Conservation (phyloP, 2,797 vertebrate genomes). For the Molossus alvarezi region DNA sequence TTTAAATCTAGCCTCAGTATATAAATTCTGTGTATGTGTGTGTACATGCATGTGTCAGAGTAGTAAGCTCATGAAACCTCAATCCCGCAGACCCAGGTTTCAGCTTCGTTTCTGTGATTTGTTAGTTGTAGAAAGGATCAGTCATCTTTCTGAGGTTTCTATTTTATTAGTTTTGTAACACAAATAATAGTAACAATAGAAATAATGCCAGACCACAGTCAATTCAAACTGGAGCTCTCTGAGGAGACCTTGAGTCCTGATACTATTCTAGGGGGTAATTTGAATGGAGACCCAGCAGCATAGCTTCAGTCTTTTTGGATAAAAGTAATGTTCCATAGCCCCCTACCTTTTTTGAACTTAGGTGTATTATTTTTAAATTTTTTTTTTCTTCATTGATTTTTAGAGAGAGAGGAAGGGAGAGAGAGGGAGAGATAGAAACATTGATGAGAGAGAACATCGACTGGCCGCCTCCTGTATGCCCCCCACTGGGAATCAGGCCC, state of each 20-base stretch:
- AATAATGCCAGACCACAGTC: too few relatives aligned
- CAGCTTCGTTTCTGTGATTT: not conserved
- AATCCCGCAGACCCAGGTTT: not conserved
- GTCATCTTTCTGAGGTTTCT: not conserved
- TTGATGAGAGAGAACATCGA: too few relatives aligned
- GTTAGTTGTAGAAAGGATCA: not conserved
- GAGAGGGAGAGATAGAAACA: too few relatives aligned
- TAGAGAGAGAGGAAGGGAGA: too few relatives aligned
- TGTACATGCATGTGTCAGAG: not conserved
- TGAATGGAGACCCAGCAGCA: not conserved
- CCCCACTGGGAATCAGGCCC: too few relatives aligned
- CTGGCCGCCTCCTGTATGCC: too few relatives aligned
- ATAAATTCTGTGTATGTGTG: not conserved
- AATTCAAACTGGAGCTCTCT: not conserved
- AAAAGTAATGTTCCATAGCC: not conserved
- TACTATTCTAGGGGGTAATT: not conserved
- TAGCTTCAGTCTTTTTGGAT: fast-evolving
- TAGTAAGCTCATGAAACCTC: not conserved
- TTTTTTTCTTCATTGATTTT: too few relatives aligned
- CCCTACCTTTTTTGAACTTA: not conserved
- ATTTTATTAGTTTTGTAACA: too few relatives aligned
- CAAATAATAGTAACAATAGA: not conserved
- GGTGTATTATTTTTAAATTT: not conserved
- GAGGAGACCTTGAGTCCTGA: too few relatives aligned
- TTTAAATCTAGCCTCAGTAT: not conserved